Evolutionary conservation across 2,113 vertebrate genomes (phyloP), one percentile per base, ranked within the genome.

Genomic region (Meleagris gallopavo): DNA sequence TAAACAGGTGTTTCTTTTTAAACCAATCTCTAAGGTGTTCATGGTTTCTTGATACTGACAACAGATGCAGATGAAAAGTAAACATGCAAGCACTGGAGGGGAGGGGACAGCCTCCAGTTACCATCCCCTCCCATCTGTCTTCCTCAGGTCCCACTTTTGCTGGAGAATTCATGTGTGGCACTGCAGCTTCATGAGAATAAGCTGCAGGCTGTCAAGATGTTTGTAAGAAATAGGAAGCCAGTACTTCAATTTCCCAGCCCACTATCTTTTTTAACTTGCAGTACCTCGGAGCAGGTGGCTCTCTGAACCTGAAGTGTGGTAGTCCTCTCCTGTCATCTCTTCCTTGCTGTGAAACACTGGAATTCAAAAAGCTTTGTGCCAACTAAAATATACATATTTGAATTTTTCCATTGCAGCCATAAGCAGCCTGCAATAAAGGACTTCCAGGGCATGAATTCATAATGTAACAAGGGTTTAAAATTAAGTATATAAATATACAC

Each of bases 221-320:
- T n/a, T 45, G 25, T 6, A 7, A 60, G 21, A 38, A 60, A 64
- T 60, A 16, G 57, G 43, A 8, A 13, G 11, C 9, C 65, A 29
- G 0, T 29, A 38, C 16, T 87, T 36, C 40, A 19, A 7, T 71
- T 89, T 86, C 27, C 24, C 32, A 77, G n/a, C 62, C 48, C 15
- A 7, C 29, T 20, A 0, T 36, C 38, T 5, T n/a, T 46, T 41
- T 80, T 67, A 60, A 73, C 13, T 38, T 0, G 0, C 15, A 13
- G 48, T 9, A 69, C 4, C 43, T 52, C 20, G 11, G 29, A 13
- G 14, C 27, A 76, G 38, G 19, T 18, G 10, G 7, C 10, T 55
- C 32, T 9, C 38, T 30, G 24, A 36, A 40, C 30, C 12, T 1
- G 16, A 9, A 57, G 4, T 11, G 32, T 65, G 34, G 24, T 2